Evolutionary conservation across 2,797 vertebrate species (phyloP), one percentile per base, ranked within the genome.

Genomic region (Chaunax sp.): DNA sequence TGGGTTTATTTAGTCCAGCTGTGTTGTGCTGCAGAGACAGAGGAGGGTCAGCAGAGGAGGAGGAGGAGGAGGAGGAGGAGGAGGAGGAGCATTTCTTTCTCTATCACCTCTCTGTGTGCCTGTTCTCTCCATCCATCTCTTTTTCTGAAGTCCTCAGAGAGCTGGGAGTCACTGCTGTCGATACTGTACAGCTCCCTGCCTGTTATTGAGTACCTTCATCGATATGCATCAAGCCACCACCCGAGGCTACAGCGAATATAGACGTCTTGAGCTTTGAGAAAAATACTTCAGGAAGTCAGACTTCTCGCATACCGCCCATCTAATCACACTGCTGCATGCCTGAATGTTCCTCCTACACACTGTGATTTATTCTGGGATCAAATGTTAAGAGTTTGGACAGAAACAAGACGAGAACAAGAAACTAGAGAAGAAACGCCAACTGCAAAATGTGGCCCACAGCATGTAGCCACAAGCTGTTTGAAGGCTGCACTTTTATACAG

Each of bases 191-290:
- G 72, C 81, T 80, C 66, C 63, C n/a, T 18, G 83, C 25, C 72
- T 37, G 11, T 74, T 83, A 86, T 87, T 49, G 84, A 90, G 69
- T 54, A 67, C 73, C 84, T 50, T 71, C 80, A 57, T 83, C 82
- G 47, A 87, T 89, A 83, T 49, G 70, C 74, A 79, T 87, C 81
- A 80, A 75, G 50, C 57, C 60, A 14, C 72, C 69, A 47, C 77
- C 84, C 5, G 22, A 64, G 77, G 84, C 77, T 47, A 61, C 57
- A 79, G 74, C 71, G 81, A 77, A 89, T 78, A 76, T 64, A 85
- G 78, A 77, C n/a, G 47, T 77, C 58, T 66, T 12, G 4, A 11
- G 54, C 67, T 61, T 59, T 6, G 15, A 59, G 69, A 72, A 30
- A 64, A 71, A 81, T 66, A 79, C 72, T 70, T 64, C 56, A 54